These are phyloP conservation scores for Scaptodrosophila lebanonensis DNA, from an alignment of 1,140 invertebrate species.

Conservation along the genomic window DNA sequence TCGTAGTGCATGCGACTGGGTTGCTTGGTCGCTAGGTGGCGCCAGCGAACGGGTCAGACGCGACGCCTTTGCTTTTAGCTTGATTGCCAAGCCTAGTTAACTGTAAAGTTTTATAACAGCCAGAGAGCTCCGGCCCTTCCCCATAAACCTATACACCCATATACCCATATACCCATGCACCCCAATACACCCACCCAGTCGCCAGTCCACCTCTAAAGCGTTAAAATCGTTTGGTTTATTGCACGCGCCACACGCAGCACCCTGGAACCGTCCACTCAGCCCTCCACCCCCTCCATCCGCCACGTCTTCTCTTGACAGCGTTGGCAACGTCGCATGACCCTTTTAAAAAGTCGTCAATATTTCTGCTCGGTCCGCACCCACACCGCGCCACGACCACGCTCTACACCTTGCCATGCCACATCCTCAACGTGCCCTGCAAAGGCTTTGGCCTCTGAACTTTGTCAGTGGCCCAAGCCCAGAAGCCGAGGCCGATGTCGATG, in stretches of 20 bases:
- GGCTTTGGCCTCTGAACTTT: constrained; percentile 41
- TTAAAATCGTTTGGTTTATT: constrained; percentile 72
- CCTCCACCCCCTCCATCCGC: neutral
- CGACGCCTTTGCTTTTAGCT: constrained; percentile 75
- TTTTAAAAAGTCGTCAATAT: constrained; percentile 76
- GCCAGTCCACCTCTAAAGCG: constrained; percentile 39
- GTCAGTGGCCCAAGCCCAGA: constrained; percentile 12
- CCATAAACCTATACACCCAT: neutral
- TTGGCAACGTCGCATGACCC: constrained; percentile 52
- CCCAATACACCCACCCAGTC: constrained; percentile 1
- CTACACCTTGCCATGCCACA: neutral
- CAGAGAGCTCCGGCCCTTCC: constrained; percentile 21
- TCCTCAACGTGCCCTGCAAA: constrained; percentile 42
- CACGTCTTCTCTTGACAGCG: constrained; percentile 30
- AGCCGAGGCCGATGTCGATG: too few species aligned
- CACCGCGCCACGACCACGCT: neutral
- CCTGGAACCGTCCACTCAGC: neutral
- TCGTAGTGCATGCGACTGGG: constrained; percentile 8
- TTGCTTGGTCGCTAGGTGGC: constrained; percentile 54
- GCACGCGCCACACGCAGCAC: constrained; percentile 55
- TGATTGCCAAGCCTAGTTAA: constrained; percentile 75
- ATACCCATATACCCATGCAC: constrained; percentile 13
- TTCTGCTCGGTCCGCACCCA: constrained; percentile 26
- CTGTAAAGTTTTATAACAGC: constrained; percentile 74
- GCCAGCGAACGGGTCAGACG: constrained; percentile 47